Percentiles rank a stretch among this genome's conserved stretches.
phyloP scores from a whole-genome alignment of 2,797 vertebrate species.

The Geotrypetes seraphini region DNA sequence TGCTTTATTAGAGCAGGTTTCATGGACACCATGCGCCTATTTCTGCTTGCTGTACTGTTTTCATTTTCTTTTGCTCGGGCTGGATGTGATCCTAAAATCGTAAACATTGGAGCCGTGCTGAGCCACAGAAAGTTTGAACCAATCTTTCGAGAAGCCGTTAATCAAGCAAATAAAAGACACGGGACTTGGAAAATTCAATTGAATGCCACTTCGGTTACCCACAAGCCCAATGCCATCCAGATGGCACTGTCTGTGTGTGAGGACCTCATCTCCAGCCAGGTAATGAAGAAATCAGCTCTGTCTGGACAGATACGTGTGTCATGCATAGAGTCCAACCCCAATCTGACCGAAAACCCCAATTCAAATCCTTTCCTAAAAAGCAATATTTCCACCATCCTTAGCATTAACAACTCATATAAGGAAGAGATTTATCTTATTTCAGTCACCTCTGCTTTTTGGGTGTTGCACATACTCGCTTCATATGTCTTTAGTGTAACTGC shows the following conservation, averaged over 20 bases:
- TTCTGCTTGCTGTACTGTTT: slow-evolving; percentile 73
- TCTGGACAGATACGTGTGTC: no score
- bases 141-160: slow-evolving; percentile 89
- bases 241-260: slow-evolving; percentile 96
- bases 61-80: slow-evolving; percentile 79
- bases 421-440: no score
- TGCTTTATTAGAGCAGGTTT: slow-evolving; percentile 23
- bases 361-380: no score
- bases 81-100: slow-evolving; percentile 86
- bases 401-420: no score
- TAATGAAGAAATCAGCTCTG: no score
- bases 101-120: slow-evolving; percentile 91
- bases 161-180: slow-evolving; percentile 82
- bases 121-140: slow-evolving; percentile 93
- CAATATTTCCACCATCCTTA: no score
- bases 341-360: no score
- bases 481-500: no score
- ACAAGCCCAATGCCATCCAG: slow-evolving; percentile 94
- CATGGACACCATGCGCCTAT: slow-evolving; percentile 69
- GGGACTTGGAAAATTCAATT: slow-evolving; percentile 89
- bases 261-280: slow-evolving; percentile 96
- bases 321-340: no score
- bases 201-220: slow-evolving; percentile 92
- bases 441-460: no score
- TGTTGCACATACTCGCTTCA: no score